phyloP scores from a whole-genome alignment of 2,888 invertebrate species.

The Parasteatoda lunata region DNA sequence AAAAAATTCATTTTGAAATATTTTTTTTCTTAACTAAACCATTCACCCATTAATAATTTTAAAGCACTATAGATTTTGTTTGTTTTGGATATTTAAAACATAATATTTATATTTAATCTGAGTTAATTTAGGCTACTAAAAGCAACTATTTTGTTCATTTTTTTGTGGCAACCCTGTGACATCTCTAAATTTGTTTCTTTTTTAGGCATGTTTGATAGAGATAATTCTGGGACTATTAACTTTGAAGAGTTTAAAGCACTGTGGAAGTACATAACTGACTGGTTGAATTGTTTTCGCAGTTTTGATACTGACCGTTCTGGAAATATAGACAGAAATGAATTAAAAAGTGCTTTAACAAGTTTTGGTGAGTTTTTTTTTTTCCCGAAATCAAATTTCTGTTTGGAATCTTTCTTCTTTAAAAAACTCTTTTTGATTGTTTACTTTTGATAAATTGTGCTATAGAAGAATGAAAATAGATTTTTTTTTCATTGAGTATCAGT shows the following conservation, averaged over 20 bases:
- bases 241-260: slow-evolving; percentile 96
- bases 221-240: slow-evolving; percentile 89
- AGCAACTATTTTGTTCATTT: neutral
- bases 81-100: neutral
- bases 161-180: neutral
- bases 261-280: slow-evolving; percentile 98
- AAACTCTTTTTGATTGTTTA: too few relatives aligned
- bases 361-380: slow-evolving; percentile 78
- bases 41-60: too few relatives aligned
- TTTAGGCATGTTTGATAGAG: slow-evolving; percentile 89
- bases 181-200: neutral
- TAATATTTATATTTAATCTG: neutral
- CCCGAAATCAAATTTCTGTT: too few relatives aligned
- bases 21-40: too few relatives aligned
- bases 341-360: slow-evolving; percentile 89
- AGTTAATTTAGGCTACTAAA: neutral
- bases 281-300: slow-evolving; percentile 95
- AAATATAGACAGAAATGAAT: slow-evolving; percentile 90
- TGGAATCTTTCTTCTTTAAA: too few relatives aligned
- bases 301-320: slow-evolving; percentile 92
- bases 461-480: too few relatives aligned
- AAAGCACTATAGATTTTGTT: too few relatives aligned
- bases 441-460: too few relatives aligned
- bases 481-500: too few relatives aligned
- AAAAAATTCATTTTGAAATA: too few relatives aligned